Evolutionary conservation across 2,113 vertebrate species (phyloP).

Genomic region (Raja brachyura): DNA sequence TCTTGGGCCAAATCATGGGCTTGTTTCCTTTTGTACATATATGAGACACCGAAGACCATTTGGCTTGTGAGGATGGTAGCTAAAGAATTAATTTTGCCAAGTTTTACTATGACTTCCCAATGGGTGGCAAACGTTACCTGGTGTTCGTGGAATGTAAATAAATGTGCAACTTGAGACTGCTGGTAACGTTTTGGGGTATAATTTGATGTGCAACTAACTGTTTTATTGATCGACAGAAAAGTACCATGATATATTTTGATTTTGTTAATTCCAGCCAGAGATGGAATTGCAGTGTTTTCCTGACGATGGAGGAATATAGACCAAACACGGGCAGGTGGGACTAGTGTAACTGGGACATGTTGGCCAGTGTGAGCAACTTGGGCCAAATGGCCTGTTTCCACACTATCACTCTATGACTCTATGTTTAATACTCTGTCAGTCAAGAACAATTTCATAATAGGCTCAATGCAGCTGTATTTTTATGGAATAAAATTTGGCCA

Average conservation of each 20-base stretch:
- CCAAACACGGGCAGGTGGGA: no score
- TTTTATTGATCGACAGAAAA: background rate
- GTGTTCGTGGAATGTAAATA: background rate
- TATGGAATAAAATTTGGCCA: background rate
- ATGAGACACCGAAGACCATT: no score
- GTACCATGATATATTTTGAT: background rate
- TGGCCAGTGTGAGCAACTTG: no score
- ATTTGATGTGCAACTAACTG: background rate
- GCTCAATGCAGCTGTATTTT: background rate
- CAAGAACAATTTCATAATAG: background rate
- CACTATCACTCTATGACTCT: no score
- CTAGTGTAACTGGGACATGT: no score
- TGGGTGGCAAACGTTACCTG: no score
- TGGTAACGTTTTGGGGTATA: background rate
- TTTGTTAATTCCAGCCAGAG: background rate
- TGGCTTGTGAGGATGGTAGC: no score
- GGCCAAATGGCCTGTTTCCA: no score
- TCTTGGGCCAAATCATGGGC: background rate
- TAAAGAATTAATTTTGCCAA: no score
- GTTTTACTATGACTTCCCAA: no score
- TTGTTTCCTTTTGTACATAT: background rate
- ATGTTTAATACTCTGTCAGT: background rate
- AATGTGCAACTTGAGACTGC: background rate
- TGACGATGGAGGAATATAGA: background rate
- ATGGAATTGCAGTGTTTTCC: background rate